Percentiles rank a stretch among this genome's conserved stretches.
phyloP scores from a whole-genome alignment of 1,140 invertebrate genomes.

The Manduca sexta region DNA sequence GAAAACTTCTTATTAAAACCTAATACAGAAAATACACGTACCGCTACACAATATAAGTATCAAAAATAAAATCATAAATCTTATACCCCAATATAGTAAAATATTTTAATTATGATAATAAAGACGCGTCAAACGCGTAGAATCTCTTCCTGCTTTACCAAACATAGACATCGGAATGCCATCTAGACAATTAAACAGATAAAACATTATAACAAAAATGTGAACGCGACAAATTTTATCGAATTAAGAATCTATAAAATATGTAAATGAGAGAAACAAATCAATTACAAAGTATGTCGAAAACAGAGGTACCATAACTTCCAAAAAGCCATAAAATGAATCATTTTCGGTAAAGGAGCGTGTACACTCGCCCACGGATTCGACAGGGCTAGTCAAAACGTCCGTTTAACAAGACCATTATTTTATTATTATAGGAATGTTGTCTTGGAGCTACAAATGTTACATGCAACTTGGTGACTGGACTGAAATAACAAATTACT shows the following conservation, averaged over 20 bases:
- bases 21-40: too few species aligned
- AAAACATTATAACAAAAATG: background rate
- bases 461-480: too few species aligned
- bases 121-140: too few species aligned
- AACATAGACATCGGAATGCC: too few species aligned
- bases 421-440: constrained; percentile 29
- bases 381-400: constrained; percentile 14
- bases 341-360: constrained; percentile 31
- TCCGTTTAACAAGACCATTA: constrained; percentile 9
- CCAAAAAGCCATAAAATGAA: constrained; percentile 23
- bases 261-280: constrained; percentile 20
- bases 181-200: too few species aligned
- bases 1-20: too few species aligned
- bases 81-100: too few species aligned
- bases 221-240: background rate
- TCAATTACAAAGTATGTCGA: constrained; percentile 18
- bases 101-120: too few species aligned
- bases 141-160: too few species aligned
- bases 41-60: too few species aligned
- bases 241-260: constrained; percentile 1
- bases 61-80: too few species aligned
- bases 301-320: constrained; percentile 14
- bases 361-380: constrained; percentile 27
- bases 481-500: too few species aligned
- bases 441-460: background rate